Evolutionary conservation across 2,113 vertebrate species (phyloP).

Genomic region (Prochilodus magdalenae): DNA sequence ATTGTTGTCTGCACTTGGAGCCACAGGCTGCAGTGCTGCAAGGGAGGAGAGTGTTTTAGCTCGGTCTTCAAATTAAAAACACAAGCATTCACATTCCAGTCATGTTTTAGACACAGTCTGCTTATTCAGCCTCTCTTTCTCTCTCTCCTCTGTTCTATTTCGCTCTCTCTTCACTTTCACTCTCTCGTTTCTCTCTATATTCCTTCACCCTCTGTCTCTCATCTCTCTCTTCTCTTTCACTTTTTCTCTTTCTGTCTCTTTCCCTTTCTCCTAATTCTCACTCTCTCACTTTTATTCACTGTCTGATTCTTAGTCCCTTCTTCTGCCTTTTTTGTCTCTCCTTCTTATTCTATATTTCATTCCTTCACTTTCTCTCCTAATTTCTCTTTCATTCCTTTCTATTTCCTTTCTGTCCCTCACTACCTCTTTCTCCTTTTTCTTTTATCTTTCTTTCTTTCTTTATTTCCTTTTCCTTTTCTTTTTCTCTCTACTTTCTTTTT

Average conservation of each 20-base stretch:
- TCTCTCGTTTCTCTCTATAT: not conserved
- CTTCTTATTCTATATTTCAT: too few relatives aligned
- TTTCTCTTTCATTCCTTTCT: too few relatives aligned
- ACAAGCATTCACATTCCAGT: constrained; percentile 66
- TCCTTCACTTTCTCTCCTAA: too few relatives aligned
- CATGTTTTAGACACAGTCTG: constrained; percentile 38
- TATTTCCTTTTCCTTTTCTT: not conserved
- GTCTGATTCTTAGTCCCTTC: too few relatives aligned
- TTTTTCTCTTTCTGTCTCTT: too few relatives aligned
- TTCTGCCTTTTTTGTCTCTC: too few relatives aligned
- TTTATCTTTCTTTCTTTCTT: not conserved
- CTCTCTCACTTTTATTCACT: too few relatives aligned
- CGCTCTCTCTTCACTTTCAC: not conserved
- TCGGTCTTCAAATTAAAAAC: constrained; percentile 51
- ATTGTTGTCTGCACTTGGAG: not conserved
- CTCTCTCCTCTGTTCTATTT: not conserved
- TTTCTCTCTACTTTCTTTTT: not conserved
- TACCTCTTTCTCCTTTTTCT: too few relatives aligned
- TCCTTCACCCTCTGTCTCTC: not conserved
- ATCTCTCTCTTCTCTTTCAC: too few relatives aligned
- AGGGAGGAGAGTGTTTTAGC: not conserved
- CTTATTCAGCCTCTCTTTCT: not conserved
- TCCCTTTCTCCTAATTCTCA: too few relatives aligned
- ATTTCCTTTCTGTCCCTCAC: too few relatives aligned
- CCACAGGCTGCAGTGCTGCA: not conserved